phyloP scores from a whole-genome alignment of 2,888 invertebrate species.

The Folsomia manolachei region DNA sequence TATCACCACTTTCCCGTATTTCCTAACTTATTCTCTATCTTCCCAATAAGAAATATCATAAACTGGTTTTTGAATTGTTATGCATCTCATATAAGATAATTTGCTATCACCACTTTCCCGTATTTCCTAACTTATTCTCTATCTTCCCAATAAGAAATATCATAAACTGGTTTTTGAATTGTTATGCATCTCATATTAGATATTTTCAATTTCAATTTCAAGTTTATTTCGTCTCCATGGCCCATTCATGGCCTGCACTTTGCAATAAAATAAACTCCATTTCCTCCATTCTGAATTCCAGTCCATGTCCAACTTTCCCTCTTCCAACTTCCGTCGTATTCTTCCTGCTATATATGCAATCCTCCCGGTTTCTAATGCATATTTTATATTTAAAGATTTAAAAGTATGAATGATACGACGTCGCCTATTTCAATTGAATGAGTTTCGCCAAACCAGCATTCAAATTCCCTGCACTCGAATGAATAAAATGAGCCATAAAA shows the following conservation, averaged over 20 bases:
- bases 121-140: too few species aligned
- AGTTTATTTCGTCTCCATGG: neutral
- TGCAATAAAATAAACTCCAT: constrained; percentile 1
- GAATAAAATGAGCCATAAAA: constrained; percentile 18
- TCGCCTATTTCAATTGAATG: neutral
- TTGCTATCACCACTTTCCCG: too few species aligned
- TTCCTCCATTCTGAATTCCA: neutral
- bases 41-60: neutral
- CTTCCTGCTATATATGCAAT: neutral
- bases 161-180: neutral
- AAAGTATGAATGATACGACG: constrained; percentile 18
- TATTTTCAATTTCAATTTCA: neutral
- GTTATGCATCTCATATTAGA: neutral
- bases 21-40: too few species aligned
- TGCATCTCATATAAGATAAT: too few species aligned
- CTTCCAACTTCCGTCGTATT: neutral
- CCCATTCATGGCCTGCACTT: neutral
- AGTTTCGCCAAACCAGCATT: constrained; percentile 3
- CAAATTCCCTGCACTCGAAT: neutral
- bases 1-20: too few species aligned
- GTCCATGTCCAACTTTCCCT: neutral
- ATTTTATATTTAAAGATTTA: constrained; percentile 8
- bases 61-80: neutral
- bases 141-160: neutral
- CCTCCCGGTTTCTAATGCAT: constrained; percentile 1